Evolutionary conservation across 2,888 invertebrate species (phyloP), one percentile per base, ranked within the genome.

Genomic region (Hydraecia micacea): DNA sequence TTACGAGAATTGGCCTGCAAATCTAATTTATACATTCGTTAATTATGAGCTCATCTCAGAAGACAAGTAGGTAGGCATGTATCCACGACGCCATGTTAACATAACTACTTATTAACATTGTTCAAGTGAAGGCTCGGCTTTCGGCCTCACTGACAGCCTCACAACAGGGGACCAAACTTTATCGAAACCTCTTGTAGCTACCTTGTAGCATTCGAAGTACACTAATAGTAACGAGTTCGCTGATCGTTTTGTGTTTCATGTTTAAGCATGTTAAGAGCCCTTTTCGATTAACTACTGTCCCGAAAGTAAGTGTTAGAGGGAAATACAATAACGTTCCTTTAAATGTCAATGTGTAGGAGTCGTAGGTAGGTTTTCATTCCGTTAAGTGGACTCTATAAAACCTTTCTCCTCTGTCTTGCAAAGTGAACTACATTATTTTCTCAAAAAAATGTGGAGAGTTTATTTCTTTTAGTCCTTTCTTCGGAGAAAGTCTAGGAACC

Each of bases 81-180:
- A 84, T 81, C 80, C 84, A 83, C 78, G 81, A 84, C 84, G 73
- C 84, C 87, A 90, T 91, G 91, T 91, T 92, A 92, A 92, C 90
- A 89, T 89, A 91, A 89, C 91, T 91, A n/a, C n/a, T n/a, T n/a
- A 91, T 91, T 91, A 91, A 91, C 89, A 88, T 90, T 89, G 75
- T 81, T 74, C n/a, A 69, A 86, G 75, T 84, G 86, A 89, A 89
- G 90, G 89, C 90, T 91, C 90, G 82, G 88, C 82, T 90, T 87
- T 90, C 81, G 87, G 89, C 90, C 87, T 90, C 74, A 77, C 87
- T 92, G 92, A 93, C 94, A 94, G 93, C 91, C 91, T 86, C 90
- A 89, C 92, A 90, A 89, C 91, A 90, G 88, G 92, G 92, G 91
- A 91, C 91, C 73, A 25, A 89, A 94, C 90, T 94, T 94, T 93